These are phyloP conservation scores for Heliconius erato DNA, from an alignment of 2,888 invertebrate genomes.

Conservation along the genomic window DNA sequence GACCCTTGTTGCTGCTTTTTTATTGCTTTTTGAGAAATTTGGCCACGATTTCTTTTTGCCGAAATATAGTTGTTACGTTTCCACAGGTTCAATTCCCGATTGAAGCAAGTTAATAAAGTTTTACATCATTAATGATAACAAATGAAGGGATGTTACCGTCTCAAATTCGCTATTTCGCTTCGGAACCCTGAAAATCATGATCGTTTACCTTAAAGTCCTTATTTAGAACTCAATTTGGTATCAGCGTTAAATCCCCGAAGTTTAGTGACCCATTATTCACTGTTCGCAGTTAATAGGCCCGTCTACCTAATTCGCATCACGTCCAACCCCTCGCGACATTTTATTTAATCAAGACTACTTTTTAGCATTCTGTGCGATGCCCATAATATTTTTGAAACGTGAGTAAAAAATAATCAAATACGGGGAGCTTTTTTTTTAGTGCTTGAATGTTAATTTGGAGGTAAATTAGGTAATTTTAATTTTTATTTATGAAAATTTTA, in stretches of 20 bases:
- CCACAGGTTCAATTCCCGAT: background rate
- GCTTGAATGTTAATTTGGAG: conserved; percentile 52
- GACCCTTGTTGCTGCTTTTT: background rate
- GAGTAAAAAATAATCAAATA: conserved; percentile 61
- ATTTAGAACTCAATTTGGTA: conserved; percentile 49
- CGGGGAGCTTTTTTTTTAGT: conserved; percentile 51
- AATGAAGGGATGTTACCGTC: background rate
- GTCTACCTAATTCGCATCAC: conserved; percentile 74
- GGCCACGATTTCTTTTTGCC: background rate
- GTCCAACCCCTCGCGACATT: conserved; percentile 71
- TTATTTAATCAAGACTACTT: conserved; percentile 84
- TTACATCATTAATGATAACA: background rate
- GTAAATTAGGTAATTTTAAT: background rate
- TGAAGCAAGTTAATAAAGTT: background rate
- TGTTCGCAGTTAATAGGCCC: conserved; percentile 61
- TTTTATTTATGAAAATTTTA: background rate
- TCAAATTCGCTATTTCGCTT: conserved; percentile 11
- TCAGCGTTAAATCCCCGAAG: conserved; percentile 52
- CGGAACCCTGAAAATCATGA: conserved; percentile 20
- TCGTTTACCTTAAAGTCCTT: conserved; percentile 34
- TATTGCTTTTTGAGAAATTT: background rate
- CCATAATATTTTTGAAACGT: conserved; percentile 72
- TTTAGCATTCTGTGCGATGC: conserved; percentile 78
- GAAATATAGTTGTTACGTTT: background rate
- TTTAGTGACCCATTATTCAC: conserved; percentile 63